Conservation (phyloP, 1,140 invertebrate species). For the Psilanteris sp. region DNA sequence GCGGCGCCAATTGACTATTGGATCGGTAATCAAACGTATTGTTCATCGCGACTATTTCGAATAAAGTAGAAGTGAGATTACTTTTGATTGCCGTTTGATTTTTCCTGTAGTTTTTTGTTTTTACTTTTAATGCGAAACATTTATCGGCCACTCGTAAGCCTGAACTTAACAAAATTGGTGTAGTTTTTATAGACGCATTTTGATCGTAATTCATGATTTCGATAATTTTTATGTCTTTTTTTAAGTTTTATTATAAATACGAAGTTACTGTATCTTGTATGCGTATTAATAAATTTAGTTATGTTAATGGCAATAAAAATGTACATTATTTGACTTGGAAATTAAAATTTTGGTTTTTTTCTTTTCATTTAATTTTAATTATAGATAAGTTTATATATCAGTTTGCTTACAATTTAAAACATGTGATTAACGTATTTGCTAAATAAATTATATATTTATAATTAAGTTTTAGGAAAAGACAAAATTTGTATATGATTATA, state of each 20-base stretch:
- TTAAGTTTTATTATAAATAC: constrained; percentile 62
- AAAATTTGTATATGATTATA: no score
- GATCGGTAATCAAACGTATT: constrained; percentile 57
- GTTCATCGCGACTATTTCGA: constrained; percentile 61
- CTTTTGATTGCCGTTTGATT: constrained; percentile 62
- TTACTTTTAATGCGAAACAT: constrained; percentile 42
- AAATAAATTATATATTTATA: no score
- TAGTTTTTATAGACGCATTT: constrained; percentile 58
- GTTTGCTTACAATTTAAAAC: no score
- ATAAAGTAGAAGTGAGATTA: constrained; percentile 66
- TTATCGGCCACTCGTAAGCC: constrained; percentile 46
- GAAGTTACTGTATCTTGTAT: constrained; percentile 62
- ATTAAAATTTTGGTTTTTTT: constrained; percentile 10
- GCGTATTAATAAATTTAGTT: constrained; percentile 63
- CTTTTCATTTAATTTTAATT: constrained; percentile 1
- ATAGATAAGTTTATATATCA: no score
- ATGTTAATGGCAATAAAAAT: constrained; percentile 65
- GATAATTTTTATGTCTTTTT: constrained; percentile 60
- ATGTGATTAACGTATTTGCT: no score
- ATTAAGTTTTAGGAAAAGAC: no score
- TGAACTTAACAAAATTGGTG: constrained; percentile 53
- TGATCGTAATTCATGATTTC: constrained; percentile 56
- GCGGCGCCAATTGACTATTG: constrained; percentile 40
- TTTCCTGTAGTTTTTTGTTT: constrained; percentile 48
- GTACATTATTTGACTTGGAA: constrained; percentile 60